Percentiles rank a stretch among this genome's conserved stretches.
Evolutionary conservation across 2,888 invertebrate species (phyloP).

Genomic region (Ophion costatus): DNA sequence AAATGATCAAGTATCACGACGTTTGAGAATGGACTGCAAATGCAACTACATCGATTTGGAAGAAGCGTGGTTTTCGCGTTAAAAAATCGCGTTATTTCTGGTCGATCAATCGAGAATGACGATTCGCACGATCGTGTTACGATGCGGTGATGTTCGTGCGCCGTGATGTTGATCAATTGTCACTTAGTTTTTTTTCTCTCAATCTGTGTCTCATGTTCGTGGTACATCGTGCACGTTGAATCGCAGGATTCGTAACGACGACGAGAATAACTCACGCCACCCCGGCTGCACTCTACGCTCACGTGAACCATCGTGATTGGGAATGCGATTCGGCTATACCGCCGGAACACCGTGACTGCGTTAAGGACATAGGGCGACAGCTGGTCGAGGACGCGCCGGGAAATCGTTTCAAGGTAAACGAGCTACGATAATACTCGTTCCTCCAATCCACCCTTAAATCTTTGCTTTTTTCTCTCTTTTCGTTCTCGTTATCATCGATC

Average conservation of each 20-base stretch:
- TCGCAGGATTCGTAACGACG: constrained; percentile 87
- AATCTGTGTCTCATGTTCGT: neutral
- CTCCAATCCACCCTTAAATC: no score
- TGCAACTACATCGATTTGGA: no score
- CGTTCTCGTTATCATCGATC: no score
- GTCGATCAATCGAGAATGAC: constrained; percentile 3
- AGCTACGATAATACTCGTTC: no score
- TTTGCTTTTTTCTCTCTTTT: no score
- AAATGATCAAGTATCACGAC: no score
- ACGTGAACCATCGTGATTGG: constrained; percentile 86
- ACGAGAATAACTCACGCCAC: constrained; percentile 88
- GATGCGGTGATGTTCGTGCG: neutral
- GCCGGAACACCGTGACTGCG: constrained; percentile 79
- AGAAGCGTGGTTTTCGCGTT: no score
- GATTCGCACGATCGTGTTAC: neutral
- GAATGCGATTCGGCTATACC: constrained; percentile 85
- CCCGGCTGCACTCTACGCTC: constrained; percentile 86
- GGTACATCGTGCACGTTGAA: neutral
- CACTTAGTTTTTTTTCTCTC: constrained; percentile 14
- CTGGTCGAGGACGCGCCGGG: constrained; percentile 87
- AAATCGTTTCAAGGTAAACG: constrained; percentile 85
- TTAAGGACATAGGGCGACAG: constrained; percentile 87
- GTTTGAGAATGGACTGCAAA: no score
- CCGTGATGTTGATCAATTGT: neutral
- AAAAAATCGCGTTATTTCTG: no score